Evolutionary conservation across 2,797 vertebrate species (phyloP).

Genomic region (Threskiornis aethiopicus): DNA sequence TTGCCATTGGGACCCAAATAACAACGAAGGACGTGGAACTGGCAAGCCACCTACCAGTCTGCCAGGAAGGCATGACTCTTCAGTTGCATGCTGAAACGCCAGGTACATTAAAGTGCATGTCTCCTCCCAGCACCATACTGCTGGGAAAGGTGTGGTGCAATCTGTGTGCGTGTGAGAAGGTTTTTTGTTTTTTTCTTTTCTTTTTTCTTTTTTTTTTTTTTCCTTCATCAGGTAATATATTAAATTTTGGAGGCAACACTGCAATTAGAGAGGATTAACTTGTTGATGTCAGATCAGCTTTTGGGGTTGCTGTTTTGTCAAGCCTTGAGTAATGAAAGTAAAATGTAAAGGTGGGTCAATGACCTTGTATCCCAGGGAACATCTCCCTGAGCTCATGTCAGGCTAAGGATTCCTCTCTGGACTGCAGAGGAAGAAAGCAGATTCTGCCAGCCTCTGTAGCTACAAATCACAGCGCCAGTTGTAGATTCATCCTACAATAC

Average conservation of each 20-base stretch:
- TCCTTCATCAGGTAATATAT: neutral
- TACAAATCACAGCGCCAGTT: neutral
- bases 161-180: neutral
- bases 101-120: neutral
- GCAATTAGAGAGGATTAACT: constrained; percentile 45
- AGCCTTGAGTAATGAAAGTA: constrained; percentile 19
- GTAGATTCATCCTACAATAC: neutral
- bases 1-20: neutral
- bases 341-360: constrained; percentile 8
- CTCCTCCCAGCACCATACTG: neutral
- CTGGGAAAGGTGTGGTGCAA: constrained; percentile 46
- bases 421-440: neutral
- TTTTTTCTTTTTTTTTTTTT: no score
- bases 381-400: neutral
- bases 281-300: neutral
- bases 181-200: no score
- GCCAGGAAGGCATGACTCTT: neutral
- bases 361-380: neutral
- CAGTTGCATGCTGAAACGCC: neutral
- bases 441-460: neutral
- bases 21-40: neutral
- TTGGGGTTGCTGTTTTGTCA: constrained; percentile 18
- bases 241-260: constrained; percentile 9
- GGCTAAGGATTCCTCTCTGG: neutral
- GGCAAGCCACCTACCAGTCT: neutral